phyloP scores from a whole-genome alignment of 2,888 invertebrate species.

The Arrhopalites spinosus region DNA sequence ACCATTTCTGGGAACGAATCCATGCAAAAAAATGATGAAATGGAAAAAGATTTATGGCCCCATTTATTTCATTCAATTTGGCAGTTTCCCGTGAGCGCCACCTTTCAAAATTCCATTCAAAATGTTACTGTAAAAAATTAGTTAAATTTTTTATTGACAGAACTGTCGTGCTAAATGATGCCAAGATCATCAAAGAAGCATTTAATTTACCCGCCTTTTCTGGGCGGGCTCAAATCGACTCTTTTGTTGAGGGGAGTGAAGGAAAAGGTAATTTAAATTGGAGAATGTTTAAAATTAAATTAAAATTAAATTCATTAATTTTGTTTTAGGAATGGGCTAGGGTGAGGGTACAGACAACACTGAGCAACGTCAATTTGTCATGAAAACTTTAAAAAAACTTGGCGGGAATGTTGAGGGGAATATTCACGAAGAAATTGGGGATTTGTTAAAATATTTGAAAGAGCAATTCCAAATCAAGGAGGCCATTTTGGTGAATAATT shows the following conservation, averaged over 20 bases:
- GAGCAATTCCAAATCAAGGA: background rate
- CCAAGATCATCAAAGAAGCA: no score
- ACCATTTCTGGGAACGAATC: background rate
- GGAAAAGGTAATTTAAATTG: no score
- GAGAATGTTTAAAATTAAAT: background rate
- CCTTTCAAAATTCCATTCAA: background rate
- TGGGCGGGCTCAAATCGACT: no score
- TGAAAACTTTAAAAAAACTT: background rate
- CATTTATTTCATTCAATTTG: background rate
- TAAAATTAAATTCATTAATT: background rate
- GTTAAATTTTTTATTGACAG: no score
- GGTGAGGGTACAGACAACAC: background rate
- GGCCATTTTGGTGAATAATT: background rate
- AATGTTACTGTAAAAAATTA: background rate
- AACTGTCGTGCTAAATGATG: no score
- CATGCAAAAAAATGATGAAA: background rate
- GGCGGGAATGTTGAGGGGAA: background rate
- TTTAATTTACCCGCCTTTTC: background rate
- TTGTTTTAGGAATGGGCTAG: background rate
- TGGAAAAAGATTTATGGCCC: slow-evolving; percentile 9
- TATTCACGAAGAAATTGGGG: background rate
- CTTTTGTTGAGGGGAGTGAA: background rate
- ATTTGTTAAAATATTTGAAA: background rate
- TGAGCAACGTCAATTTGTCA: background rate
- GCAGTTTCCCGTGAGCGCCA: background rate